phyloP scores from a whole-genome alignment of 2,113 vertebrate species.

The Paralichthys olivaceus region DNA sequence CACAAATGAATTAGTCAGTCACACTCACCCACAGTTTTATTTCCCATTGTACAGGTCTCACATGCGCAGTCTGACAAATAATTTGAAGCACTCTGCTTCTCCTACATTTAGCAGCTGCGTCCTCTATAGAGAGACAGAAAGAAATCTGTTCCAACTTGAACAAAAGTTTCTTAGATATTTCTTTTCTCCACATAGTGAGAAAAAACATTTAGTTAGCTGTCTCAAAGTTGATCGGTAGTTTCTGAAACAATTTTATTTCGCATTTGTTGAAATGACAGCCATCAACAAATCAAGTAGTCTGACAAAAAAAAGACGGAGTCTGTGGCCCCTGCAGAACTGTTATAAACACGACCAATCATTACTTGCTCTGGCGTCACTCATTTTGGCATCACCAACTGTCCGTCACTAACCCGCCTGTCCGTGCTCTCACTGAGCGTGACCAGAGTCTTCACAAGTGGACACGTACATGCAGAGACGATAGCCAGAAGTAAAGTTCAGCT shows the following conservation, averaged over 20 bases:
- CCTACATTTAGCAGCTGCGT: not conserved
- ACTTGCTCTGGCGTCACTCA: not conserved
- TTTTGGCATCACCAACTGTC: not conserved
- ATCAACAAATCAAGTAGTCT: not conserved
- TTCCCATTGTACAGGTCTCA: slow-evolving; percentile 12
- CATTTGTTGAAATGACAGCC: no score
- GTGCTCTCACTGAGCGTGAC: not conserved
- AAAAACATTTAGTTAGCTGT: not conserved
- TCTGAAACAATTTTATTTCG: no score
- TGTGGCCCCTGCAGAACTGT: not conserved
- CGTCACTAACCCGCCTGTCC: not conserved
- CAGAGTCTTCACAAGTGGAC: not conserved
- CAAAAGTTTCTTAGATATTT: not conserved
- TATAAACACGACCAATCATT: not conserved
- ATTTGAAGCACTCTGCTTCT: slow-evolving; percentile 16
- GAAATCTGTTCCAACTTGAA: not conserved
- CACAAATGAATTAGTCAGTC: slow-evolving; percentile 34
- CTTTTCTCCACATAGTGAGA: no score
- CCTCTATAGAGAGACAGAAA: not conserved
- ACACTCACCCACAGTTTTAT: slow-evolving; percentile 12
- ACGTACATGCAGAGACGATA: not conserved
- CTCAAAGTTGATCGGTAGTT: no score
- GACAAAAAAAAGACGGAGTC: no score
- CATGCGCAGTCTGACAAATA: not conserved
- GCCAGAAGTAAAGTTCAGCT: no score